Evolutionary conservation across 2,797 vertebrate genomes (phyloP), one percentile per base, ranked within the genome.

Genomic region (Cyprinella venusta): DNA sequence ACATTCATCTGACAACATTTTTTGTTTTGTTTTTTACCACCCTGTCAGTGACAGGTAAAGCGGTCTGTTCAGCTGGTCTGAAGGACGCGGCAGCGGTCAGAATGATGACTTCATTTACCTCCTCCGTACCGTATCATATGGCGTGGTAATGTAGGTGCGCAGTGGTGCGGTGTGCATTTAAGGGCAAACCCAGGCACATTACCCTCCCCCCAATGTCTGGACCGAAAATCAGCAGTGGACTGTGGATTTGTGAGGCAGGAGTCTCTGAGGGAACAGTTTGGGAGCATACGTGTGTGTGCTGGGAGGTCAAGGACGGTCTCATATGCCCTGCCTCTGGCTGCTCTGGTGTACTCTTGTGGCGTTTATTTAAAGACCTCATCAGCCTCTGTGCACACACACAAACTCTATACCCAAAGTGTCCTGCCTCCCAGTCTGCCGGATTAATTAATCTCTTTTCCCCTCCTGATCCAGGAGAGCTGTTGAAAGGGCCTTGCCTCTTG

Each of bases 321-420:
- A 86, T 89, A 88, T 89, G 86, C 86, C 88, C 86, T 88, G 93
- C 95, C 93, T 92, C 92, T 92, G 92, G 93, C 93, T 93, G 91
- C 92, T 92, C 88, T 88, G 86, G 89, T 90, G 91, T 90, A 92
- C 93, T 92, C 93, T 91, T 90, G 93, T 91, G 92, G 91, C 91
- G 85, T 94, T 94, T 95, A 94, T 95, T 94, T 94, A 95, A 94
- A 92, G 92, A 91, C 91, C 90, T 89, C 90, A 91, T 93, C 92
- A 91, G 89, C 89, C 90, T 74, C 64, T 79, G 21, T 61, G 36
- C 83, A 52, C 79, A 75, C 76, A 81, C 85, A 64, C 56, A 74
- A 65, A 81, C 76, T 50, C 78, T 83, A 83, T 86, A 80, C 81
- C 76, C 85, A 81, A 64, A 69, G 76, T 81, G 81, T 86, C 87